A percentile compares a stretch with the other conserved stretches of the same genome.
These are phyloP conservation scores for Orthosia gracilis DNA, from an alignment of 2,888 invertebrate species.

Conservation along the genomic window DNA sequence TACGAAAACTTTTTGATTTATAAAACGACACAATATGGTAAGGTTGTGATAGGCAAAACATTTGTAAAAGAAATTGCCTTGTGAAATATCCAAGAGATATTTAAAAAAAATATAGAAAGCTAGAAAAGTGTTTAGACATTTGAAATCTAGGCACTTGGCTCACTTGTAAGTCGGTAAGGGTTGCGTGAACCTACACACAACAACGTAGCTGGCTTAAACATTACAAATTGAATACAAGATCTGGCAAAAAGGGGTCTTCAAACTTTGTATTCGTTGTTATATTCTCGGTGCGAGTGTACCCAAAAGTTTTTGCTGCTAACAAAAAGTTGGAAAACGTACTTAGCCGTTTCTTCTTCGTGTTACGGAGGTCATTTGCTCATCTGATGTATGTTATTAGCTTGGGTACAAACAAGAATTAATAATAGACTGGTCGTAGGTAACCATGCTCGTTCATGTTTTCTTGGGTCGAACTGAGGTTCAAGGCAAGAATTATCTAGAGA, in stretches of 20 bases:
- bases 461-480: conserved; percentile 41
- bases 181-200: neutral
- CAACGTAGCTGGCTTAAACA: conserved; percentile 4
- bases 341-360: conserved; percentile 15
- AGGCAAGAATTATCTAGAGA: conserved; percentile 28
- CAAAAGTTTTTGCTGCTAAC: conserved; percentile 39
- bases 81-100: conserved; percentile 1
- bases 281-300: conserved; percentile 23
- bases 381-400: conserved; percentile 34
- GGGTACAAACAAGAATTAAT: conserved; percentile 41
- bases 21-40: neutral
- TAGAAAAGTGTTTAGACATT: neutral
- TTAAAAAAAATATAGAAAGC: neutral
- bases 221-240: conserved; percentile 27
- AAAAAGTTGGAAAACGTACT: conserved; percentile 31
- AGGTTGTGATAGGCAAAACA: neutral
- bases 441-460: conserved; percentile 33
- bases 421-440: conserved; percentile 15
- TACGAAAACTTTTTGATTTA: neutral
- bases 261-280: conserved; percentile 9
- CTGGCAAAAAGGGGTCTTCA: conserved; percentile 31
- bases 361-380: conserved; percentile 31
- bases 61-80: neutral
- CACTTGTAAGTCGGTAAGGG: neutral
- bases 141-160: neutral